A percentile compares a stretch with the other conserved stretches of the same genome.
Evolutionary conservation across 23 tunicate species (phyloP).

Genomic region (Halocynthia aurantium): DNA sequence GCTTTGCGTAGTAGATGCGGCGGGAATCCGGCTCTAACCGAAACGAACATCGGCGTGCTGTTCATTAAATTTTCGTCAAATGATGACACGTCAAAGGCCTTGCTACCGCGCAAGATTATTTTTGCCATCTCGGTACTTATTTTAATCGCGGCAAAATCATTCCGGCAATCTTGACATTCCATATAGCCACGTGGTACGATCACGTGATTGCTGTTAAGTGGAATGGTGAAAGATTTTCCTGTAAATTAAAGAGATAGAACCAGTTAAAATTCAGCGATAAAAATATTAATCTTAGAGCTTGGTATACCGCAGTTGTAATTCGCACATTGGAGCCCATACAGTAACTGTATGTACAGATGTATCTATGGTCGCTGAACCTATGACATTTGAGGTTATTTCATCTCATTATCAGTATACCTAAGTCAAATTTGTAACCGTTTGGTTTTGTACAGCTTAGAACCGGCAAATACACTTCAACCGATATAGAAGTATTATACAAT

Average conservation of each 20-base stretch:
- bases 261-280: slow-evolving; percentile 6
- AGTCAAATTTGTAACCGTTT: no score
- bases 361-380: no score
- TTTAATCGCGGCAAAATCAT: slow-evolving; percentile 38
- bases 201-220: slow-evolving; percentile 32
- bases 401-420: no score
- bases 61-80: background rate
- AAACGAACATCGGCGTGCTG: slow-evolving; percentile 1
- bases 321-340: no score
- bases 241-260: background rate
- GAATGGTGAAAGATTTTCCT: slow-evolving; percentile 27
- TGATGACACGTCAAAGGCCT: slow-evolving; percentile 17
- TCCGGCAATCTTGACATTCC: slow-evolving; percentile 55
- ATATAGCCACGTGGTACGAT: slow-evolving; percentile 50
- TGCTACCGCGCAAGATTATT: slow-evolving; percentile 2
- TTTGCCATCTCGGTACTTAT: slow-evolving; percentile 2
- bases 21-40: background rate
- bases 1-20: slow-evolving; percentile 9
- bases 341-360: no score
- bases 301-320: no score
- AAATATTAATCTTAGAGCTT: no score
- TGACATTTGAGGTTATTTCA: no score
- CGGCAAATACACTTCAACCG: no score
- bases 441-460: no score
- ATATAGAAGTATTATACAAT: no score